Percentiles rank a stretch among this genome's conserved stretches.
Evolutionary conservation across 92 coral and sea anemone genomes (phyloP).

Genomic region (Epizoanthus ramosus): DNA sequence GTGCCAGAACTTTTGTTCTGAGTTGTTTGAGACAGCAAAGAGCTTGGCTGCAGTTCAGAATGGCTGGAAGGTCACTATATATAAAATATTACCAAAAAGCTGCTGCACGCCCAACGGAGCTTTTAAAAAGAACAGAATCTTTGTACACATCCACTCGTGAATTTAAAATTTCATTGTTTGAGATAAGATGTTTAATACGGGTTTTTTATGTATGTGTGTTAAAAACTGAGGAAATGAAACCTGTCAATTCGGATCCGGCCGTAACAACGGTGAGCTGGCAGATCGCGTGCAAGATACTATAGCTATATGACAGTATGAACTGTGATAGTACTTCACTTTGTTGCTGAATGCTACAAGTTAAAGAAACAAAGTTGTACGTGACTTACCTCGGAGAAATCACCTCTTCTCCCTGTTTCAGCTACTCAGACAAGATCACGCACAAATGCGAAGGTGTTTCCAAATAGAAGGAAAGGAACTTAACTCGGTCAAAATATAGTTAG

Average conservation of each 20-base stretch:
- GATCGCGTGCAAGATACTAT: conserved; percentile 3
- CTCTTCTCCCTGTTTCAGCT: not conserved
- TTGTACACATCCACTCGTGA: no score
- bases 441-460: not conserved
- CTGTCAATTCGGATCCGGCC: not conserved
- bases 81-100: no score
- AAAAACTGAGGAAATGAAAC: not conserved
- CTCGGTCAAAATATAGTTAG: not conserved
- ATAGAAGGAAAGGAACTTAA: not conserved
- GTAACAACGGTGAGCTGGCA: not conserved
- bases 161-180: no score
- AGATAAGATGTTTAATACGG: no score
- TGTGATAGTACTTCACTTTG: not conserved
- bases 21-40: not conserved
- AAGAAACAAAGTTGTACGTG: not conserved
- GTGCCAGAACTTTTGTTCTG: not conserved
- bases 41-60: no score
- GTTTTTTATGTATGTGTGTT: no score
- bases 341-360: not conserved
- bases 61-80: no score
- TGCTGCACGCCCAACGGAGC: no score
- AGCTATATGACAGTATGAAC: not conserved
- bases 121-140: no score
- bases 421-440: not conserved
- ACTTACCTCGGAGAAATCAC: not conserved